These are phyloP conservation scores for Argopecten irradians DNA, from an alignment of 1,140 invertebrate species.

Conservation along the genomic window DNA sequence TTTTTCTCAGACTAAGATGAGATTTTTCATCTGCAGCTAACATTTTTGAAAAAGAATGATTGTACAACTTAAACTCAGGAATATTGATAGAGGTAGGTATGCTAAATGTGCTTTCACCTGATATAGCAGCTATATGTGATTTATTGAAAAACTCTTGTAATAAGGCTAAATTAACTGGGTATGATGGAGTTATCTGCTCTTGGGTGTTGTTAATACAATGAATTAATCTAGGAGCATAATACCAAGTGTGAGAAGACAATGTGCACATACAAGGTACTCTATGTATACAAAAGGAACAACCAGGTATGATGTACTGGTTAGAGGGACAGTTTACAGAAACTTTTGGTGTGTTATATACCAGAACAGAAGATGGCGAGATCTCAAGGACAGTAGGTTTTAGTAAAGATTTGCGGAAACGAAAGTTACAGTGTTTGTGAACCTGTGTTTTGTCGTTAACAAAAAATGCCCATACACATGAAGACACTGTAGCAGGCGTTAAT, in stretches of 20 bases:
- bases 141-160: conserved; percentile 43
- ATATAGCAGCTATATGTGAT: neutral
- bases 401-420: conserved; percentile 32
- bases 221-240: conserved; percentile 39
- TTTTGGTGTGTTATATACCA: conserved; percentile 34
- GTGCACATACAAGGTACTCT: conserved; percentile 28
- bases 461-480: conserved; percentile 26
- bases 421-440: conserved; percentile 33
- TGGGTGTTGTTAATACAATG: conserved; percentile 30
- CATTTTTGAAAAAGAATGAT: conserved; percentile 36
- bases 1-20: conserved; percentile 44
- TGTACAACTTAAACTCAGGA: conserved; percentile 37
- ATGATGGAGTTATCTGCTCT: neutral
- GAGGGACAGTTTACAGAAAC: neutral
- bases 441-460: conserved; percentile 29
- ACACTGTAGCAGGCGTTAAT: conserved; percentile 11
- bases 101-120: conserved; percentile 34
- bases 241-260: neutral
- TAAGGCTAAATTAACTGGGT: conserved; percentile 42
- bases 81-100: conserved; percentile 26
- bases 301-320: neutral
- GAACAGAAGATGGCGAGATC: conserved; percentile 27
- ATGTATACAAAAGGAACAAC: conserved; percentile 35
- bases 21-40: conserved; percentile 32
- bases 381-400: conserved; percentile 33